Conservation (phyloP, 2,888 invertebrate genomes). For the Trypoxylon attenuatum region DNA sequence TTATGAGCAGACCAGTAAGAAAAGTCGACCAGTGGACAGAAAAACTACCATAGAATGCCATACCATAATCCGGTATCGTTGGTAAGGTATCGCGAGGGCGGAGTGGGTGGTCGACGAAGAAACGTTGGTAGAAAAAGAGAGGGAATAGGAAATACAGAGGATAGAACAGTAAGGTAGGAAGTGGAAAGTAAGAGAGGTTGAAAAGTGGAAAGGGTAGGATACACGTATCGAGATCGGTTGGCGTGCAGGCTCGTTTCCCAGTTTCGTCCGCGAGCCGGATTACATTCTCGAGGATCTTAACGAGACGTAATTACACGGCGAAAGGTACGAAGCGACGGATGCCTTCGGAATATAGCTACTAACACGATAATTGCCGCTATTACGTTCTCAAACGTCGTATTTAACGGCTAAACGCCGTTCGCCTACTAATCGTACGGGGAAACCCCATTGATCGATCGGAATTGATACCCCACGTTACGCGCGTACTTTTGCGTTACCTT, state of each 20-base stretch:
- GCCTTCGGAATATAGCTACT: slow-evolving; percentile 67
- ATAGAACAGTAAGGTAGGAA: background rate
- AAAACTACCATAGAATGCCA: too few relatives aligned
- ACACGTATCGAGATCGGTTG: slow-evolving; percentile 38
- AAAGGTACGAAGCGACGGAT: slow-evolving; percentile 64
- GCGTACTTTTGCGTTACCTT: slow-evolving; percentile 5
- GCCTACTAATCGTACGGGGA: slow-evolving; percentile 65
- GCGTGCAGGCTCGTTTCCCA: slow-evolving; percentile 53
- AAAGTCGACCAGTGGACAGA: too few relatives aligned
- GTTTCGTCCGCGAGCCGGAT: slow-evolving; percentile 60
- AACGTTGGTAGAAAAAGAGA: too few relatives aligned
- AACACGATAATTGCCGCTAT: slow-evolving; percentile 73
- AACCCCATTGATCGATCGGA: slow-evolving; percentile 47
- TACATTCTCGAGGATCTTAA: slow-evolving; percentile 65
- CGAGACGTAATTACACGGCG: slow-evolving; percentile 69
- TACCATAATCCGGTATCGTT: too few relatives aligned
- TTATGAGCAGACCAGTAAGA: too few relatives aligned
- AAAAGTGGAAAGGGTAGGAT: slow-evolving; percentile 10
- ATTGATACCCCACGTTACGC: slow-evolving; percentile 37
- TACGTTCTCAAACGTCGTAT: slow-evolving; percentile 71
- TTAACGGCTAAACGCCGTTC: slow-evolving; percentile 70
- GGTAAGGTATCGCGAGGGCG: too few relatives aligned
- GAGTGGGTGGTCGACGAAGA: too few relatives aligned
- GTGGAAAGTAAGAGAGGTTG: background rate
- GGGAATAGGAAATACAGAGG: too few relatives aligned